phyloP scores from a whole-genome alignment of 2,888 invertebrate species.

The Rhamphomyia laevipes region DNA sequence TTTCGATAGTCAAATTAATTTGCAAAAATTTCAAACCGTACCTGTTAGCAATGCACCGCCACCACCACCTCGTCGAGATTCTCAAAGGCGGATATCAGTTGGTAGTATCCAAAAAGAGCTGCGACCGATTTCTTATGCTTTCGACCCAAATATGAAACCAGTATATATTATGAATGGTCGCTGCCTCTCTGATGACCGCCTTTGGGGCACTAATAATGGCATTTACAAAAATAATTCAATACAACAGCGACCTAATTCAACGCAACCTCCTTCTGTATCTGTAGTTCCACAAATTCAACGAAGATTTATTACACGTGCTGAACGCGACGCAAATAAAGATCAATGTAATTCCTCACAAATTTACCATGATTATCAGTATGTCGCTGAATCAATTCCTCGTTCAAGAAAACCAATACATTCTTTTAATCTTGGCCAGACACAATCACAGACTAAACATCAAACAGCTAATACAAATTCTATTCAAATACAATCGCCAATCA shows the following conservation, averaged over 20 bases:
- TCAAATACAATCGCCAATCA: slow-evolving; percentile 17
- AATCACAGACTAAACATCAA: slow-evolving; percentile 20
- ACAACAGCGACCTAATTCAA: slow-evolving; percentile 28
- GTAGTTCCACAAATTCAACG: slow-evolving; percentile 20
- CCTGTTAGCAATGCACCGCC: slow-evolving; percentile 46
- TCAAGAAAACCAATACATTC: slow-evolving; percentile 62
- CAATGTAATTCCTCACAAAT: slow-evolving; percentile 25
- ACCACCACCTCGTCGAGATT: slow-evolving; percentile 69
- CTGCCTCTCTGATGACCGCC: slow-evolving; percentile 37
- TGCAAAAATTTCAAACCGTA: slow-evolving; percentile 9
- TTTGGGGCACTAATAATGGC: slow-evolving; percentile 30
- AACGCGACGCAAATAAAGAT: slow-evolving; percentile 29
- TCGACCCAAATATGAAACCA: slow-evolving; percentile 31
- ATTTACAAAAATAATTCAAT: slow-evolving; percentile 24
- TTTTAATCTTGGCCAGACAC: slow-evolving; percentile 39
- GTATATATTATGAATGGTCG: slow-evolving; percentile 22
- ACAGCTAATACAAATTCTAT: slow-evolving; percentile 18
- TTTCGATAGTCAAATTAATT: slow-evolving; percentile 34
- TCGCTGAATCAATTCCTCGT: slow-evolving; percentile 59
- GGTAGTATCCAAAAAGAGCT: slow-evolving; percentile 32
- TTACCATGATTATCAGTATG: slow-evolving; percentile 48
- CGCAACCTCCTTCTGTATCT: slow-evolving; percentile 2
- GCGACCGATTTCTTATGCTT: slow-evolving; percentile 44
- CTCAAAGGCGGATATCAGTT: slow-evolving; percentile 45
- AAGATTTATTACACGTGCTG: slow-evolving; percentile 29